Conservation (phyloP, 2,113 vertebrate species). For the Prunella himalayana region DNA sequence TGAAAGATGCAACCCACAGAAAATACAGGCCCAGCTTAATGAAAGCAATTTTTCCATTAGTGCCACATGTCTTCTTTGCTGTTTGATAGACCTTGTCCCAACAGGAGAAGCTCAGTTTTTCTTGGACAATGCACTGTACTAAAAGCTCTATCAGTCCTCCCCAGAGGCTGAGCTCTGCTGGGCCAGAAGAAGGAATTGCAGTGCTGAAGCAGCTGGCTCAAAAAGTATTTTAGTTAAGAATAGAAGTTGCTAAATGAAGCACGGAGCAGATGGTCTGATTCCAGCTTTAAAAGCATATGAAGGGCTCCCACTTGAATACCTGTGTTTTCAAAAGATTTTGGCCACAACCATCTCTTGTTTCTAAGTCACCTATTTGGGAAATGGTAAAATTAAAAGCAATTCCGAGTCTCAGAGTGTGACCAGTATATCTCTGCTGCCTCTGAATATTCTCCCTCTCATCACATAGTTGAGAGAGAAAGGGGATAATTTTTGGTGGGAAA, state of each 20-base stretch:
- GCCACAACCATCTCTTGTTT: neutral
- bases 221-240: slow-evolving; percentile 47
- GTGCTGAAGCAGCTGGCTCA: slow-evolving; percentile 23
- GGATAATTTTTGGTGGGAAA: neutral
- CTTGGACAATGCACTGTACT: neutral
- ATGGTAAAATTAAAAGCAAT: neutral
- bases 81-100: neutral
- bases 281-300: slow-evolving; percentile 25
- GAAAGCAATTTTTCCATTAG: neutral
- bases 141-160: neutral
- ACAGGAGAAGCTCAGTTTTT: neutral
- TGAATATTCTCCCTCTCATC: neutral
- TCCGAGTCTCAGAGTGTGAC: neutral
- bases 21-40: neutral
- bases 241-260: slow-evolving; percentile 49
- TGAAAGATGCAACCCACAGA: neutral
- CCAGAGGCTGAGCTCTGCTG: slow-evolving; percentile 10
- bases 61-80: neutral
- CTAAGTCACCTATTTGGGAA: neutral
- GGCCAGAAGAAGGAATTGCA: slow-evolving; percentile 9
- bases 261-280: slow-evolving; percentile 38
- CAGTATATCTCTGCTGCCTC: neutral
- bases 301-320: slow-evolving; percentile 10
- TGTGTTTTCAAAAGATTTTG: neutral
- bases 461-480: neutral